Evolutionary conservation across 2,888 invertebrate genomes (phyloP).

Genomic region (Nymphalis polychloros): DNA sequence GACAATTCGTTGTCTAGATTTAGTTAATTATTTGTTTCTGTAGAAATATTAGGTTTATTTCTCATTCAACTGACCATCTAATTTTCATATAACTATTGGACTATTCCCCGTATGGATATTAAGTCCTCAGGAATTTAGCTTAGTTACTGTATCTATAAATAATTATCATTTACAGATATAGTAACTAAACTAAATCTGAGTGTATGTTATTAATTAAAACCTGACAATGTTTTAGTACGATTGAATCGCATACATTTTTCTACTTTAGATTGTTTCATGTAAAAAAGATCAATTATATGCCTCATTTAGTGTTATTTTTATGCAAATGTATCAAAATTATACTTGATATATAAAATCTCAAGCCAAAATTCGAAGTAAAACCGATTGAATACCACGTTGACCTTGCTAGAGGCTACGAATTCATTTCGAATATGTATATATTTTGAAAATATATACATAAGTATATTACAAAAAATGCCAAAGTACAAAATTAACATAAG

Average conservation of each 20-base stretch:
- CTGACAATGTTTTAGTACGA: no score
- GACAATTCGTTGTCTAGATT: no score
- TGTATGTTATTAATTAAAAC: no score
- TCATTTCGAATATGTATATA: neutral
- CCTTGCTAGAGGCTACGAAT: neutral
- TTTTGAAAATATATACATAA: slow-evolving; percentile 1
- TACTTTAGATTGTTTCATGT: neutral
- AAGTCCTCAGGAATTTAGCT: no score
- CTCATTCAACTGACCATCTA: no score
- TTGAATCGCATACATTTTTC: neutral
- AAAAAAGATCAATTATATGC: neutral
- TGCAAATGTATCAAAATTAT: neutral
- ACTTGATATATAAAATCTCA: neutral
- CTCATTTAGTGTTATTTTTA: neutral
- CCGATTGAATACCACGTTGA: neutral
- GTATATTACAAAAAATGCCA: neutral
- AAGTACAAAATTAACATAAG: neutral
- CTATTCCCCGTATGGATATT: no score
- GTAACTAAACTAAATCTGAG: no score
- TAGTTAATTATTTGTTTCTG: no score
- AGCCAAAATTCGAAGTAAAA: neutral
- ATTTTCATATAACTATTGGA: no score
- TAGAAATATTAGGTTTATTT: no score
- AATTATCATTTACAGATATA: no score
- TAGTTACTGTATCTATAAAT: no score